Evolutionary conservation across 2,113 vertebrate species (phyloP), one percentile per base, ranked within the genome.

Genomic region (Phrynocephalus versicolor): DNA sequence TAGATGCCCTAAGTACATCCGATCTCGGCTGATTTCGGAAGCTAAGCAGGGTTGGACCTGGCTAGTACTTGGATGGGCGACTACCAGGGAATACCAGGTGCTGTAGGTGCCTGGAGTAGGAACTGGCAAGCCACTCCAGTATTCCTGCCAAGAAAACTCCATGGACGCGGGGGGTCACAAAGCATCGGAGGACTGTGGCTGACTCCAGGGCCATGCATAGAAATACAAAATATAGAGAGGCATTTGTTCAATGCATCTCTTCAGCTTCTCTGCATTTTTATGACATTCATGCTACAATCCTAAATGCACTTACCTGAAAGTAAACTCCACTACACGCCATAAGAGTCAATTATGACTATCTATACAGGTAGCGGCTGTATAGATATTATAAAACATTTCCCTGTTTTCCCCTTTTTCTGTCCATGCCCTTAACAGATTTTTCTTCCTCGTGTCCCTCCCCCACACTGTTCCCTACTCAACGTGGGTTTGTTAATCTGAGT

Each of bases 401-500:
- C 60, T 67, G 2, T 30, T 16, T 12, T 71, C 45, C 45, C 60
- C 45, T 25, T 58, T 21, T 57, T 12, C 9, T 2, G 55, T 71
- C n/a, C 25, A 10, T 7, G 19, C 21, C 27, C 57, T 51, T 80
- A 74, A n/a, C 39, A 77, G 55, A 82, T 51, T 84, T 83, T 62
- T 15, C 39, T 39, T n/a, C n/a, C 64, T 62, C 71, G 55, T 70
- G 69, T 70, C 23, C 57, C 80, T 71, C 80, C 85, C 67, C 65
- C 67, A 82, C 37, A 41, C 55, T 37, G 18, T 33, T 85, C 51
- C 80, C 62, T 45, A 75, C 80, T 60, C 80, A 65, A 41, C 65
- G 25, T 45, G 39, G 74, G 45, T 86, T 74, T 79, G 78, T 81
- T 81, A 86, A 86, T 81, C 70, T 74, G 60, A 86, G 84, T 69